A percentile compares a stretch with the other conserved stretches of the same genome.
These are phyloP conservation scores for Sesia apiformis DNA, from an alignment of 2,888 invertebrate species.

Conservation along the genomic window DNA sequence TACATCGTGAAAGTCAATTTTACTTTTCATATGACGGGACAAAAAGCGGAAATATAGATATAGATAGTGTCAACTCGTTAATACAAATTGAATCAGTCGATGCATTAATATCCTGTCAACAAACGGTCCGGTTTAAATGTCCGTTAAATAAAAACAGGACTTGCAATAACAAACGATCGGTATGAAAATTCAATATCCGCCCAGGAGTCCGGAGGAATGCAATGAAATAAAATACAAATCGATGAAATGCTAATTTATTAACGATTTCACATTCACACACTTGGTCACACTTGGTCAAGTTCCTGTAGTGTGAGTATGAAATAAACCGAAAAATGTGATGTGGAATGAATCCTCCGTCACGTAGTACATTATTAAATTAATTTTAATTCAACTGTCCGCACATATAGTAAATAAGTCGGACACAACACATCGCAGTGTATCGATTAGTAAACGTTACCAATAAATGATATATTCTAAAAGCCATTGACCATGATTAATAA, in stretches of 20 bases:
- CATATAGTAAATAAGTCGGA: too few relatives aligned
- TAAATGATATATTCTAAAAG: too few relatives aligned
- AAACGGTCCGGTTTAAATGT: slow-evolving; percentile 42
- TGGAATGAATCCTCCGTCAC: background rate
- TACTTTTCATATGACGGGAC: background rate
- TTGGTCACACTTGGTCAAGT: background rate
- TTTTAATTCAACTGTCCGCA: background rate
- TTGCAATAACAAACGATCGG: slow-evolving; percentile 54
- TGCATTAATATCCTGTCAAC: slow-evolving; percentile 68
- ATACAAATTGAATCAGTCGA: slow-evolving; percentile 40
- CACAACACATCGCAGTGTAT: too few relatives aligned
- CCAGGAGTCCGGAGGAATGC: slow-evolving; percentile 38
- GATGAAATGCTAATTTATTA: slow-evolving; percentile 39
- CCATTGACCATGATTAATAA: too few relatives aligned
- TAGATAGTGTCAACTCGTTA: slow-evolving; percentile 26
- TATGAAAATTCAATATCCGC: slow-evolving; percentile 72
- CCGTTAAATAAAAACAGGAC: slow-evolving; percentile 50
- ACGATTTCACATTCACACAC: slow-evolving; percentile 7
- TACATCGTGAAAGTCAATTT: too few relatives aligned
- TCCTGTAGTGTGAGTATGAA: background rate
- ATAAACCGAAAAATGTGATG: background rate
- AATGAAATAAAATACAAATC: slow-evolving; percentile 23
- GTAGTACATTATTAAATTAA: too few relatives aligned
- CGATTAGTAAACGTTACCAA: too few relatives aligned
- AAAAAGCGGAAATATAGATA: background rate